These are phyloP conservation scores for Carassius gibelio DNA, from an alignment of 2,113 vertebrate genomes.

Conservation along the genomic window DNA sequence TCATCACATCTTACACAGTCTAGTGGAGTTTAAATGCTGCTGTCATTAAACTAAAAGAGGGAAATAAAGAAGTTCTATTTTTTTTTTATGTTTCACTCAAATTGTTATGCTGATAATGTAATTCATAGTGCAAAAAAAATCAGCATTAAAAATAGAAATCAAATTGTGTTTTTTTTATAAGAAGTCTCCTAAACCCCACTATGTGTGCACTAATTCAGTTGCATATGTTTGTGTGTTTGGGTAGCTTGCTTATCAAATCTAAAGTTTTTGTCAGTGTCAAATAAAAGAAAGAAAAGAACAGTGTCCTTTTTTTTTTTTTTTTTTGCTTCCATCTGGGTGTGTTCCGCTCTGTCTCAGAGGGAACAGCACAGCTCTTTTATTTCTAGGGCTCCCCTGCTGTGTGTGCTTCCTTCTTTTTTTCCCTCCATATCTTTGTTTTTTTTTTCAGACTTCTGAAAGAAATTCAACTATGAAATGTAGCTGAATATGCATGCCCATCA, in stretches of 20 bases:
- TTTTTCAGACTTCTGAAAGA: not conserved
- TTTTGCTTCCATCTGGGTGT: not conserved
- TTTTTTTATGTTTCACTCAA: not conserved
- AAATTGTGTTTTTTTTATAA: not conserved
- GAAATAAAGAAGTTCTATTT: not conserved
- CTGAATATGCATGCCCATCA: conserved; percentile 10
- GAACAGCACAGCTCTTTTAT: not conserved
- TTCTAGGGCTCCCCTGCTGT: conserved; percentile 28
- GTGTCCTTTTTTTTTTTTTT: not conserved
- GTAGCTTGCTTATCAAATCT: not conserved
- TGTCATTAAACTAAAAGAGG: not conserved
- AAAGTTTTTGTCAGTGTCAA: conserved; percentile 30
- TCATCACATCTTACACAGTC: too few relatives aligned
- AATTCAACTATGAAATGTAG: not conserved
- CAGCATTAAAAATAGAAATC: not conserved
- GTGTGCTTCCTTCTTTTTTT: not conserved
- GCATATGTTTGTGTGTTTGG: not conserved
- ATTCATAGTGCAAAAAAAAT: not conserved
- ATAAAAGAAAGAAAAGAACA: not conserved
- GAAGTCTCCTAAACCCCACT: not conserved
- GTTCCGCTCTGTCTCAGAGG: not conserved
- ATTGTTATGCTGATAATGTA: not conserved
- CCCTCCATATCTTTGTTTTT: conserved; percentile 15
- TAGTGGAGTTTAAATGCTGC: not conserved
- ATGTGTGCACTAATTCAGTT: not conserved